phyloP scores from a whole-genome alignment of 2,797 vertebrate genomes.

The Harpagifer antarcticus region DNA sequence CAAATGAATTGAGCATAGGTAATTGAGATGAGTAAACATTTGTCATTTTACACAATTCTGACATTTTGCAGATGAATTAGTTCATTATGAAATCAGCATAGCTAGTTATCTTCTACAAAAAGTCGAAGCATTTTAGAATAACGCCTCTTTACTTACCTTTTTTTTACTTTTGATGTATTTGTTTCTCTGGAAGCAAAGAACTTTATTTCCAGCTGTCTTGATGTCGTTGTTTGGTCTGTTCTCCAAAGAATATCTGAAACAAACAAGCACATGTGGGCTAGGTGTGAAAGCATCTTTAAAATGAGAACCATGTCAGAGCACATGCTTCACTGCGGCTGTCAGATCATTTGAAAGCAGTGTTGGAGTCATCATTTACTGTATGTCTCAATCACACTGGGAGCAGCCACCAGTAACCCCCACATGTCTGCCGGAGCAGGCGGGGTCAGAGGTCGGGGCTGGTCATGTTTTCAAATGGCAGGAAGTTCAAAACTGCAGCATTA shows the following conservation, averaged over 20 bases:
- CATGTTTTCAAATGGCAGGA: constrained; percentile 65
- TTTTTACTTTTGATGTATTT: background rate
- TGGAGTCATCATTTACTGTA: constrained; percentile 23
- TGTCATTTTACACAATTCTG: no score
- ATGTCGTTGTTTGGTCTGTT: constrained; percentile 10
- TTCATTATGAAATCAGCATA: background rate
- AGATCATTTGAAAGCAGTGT: background rate
- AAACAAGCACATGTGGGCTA: background rate
- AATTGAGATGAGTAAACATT: background rate
- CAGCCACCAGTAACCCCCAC: constrained; percentile 59
- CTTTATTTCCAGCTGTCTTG: background rate
- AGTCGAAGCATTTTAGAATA: background rate
- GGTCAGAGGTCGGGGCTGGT: constrained; percentile 61
- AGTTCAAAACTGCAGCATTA: constrained; percentile 61
- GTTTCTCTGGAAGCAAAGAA: background rate
- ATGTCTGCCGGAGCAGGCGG: constrained; percentile 50
- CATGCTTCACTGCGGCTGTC: constrained; percentile 6
- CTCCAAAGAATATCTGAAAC: background rate
- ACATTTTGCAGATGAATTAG: background rate
- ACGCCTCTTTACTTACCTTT: background rate
- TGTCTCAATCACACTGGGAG: constrained; percentile 42
- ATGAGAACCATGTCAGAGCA: background rate
- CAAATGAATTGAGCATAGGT: background rate
- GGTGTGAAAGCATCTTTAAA: background rate
- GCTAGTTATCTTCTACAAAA: background rate